These are phyloP conservation scores for Oreotrochilus melanogaster DNA, from an alignment of 2,113 vertebrate genomes.

Conservation along the genomic window DNA sequence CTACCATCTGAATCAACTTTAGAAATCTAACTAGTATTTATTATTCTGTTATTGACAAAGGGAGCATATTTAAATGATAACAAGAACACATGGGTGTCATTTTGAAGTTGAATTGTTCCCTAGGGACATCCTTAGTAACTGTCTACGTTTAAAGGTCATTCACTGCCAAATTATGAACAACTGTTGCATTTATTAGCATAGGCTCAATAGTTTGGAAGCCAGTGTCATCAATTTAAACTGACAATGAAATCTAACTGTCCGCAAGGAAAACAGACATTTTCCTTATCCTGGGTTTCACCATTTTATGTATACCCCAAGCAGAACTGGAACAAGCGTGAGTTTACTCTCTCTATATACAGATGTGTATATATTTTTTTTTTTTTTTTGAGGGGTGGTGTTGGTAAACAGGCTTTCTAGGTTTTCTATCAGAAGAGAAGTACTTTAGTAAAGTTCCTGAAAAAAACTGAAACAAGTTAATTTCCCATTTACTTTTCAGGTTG, in stretches of 20 bases:
- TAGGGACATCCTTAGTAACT: slow-evolving; percentile 70
- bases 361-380: too few species aligned
- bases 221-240: slow-evolving; percentile 77
- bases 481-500: not conserved
- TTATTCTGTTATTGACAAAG: slow-evolving; percentile 85
- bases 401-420: not conserved
- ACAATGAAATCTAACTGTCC: slow-evolving; percentile 73
- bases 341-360: not conserved
- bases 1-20: slow-evolving; percentile 82
- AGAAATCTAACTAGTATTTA: slow-evolving; percentile 85
- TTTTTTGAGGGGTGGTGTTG: accelerated
- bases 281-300: slow-evolving; percentile 11
- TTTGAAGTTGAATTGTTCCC: slow-evolving; percentile 84
- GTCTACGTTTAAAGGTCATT: slow-evolving; percentile 84
- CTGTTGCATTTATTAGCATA: slow-evolving; percentile 84
- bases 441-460: not conserved
- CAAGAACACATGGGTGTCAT: slow-evolving; percentile 81
- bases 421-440: not conserved
- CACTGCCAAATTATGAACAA: slow-evolving; percentile 82
- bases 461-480: not conserved
- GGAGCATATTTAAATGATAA: slow-evolving; percentile 85
- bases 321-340: not conserved
- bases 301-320: not conserved
- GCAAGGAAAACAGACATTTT: slow-evolving; percentile 55
- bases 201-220: slow-evolving; percentile 74